phyloP scores from a whole-genome alignment of 2,113 vertebrate genomes.

The Aythya baeri region DNA sequence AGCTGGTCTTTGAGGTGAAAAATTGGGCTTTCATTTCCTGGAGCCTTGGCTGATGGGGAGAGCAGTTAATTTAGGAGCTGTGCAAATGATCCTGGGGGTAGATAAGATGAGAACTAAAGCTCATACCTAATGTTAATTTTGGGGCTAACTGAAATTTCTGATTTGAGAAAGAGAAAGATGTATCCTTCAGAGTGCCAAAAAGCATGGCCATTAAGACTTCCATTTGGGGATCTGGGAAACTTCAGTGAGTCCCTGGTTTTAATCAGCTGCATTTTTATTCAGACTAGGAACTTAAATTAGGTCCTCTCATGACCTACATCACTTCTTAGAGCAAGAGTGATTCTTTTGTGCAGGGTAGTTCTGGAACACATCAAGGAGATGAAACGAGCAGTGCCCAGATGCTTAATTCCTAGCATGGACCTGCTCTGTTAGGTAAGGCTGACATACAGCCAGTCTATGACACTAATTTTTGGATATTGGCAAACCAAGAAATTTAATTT shows the following conservation, averaged over 20 bases:
- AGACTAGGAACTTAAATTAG: constrained; percentile 5
- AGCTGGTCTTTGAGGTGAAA: background rate
- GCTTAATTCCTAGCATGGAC: background rate
- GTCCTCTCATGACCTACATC: constrained; percentile 7
- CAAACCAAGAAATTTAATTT: background rate
- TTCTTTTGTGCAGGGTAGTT: constrained; percentile 15
- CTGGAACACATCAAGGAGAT: constrained; percentile 29
- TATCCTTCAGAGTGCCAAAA: background rate
- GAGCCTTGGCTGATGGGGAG: background rate
- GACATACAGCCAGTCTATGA: background rate
- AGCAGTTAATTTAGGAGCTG: background rate
- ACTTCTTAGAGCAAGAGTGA: constrained; percentile 15
- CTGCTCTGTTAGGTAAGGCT: background rate
- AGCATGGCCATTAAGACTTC: background rate
- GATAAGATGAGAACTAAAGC: background rate
- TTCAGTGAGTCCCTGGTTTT: background rate
- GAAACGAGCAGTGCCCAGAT: background rate
- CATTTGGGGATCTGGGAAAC: constrained; percentile 19
- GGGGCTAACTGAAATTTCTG: background rate
- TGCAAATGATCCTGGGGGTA: background rate
- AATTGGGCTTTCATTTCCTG: background rate
- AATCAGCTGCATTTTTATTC: constrained; percentile 31
- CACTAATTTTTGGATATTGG: background rate
- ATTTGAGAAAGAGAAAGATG: background rate
- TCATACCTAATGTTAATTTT: background rate